These are phyloP conservation scores for Furcula furcula DNA, from an alignment of 2,888 invertebrate genomes.

Conservation along the genomic window DNA sequence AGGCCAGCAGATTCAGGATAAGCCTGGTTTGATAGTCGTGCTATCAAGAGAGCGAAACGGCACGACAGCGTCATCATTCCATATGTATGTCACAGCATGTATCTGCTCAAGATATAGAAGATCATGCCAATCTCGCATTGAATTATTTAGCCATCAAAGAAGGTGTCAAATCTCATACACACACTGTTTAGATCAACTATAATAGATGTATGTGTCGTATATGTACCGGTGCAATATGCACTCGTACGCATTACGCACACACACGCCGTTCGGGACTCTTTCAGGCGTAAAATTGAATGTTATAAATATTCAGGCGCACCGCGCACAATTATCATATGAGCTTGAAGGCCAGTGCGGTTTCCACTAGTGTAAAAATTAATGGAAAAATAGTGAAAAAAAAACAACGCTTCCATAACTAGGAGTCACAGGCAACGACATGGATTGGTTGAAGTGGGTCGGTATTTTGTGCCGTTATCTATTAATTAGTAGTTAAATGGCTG, in stretches of 20 bases:
- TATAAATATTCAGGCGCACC: conserved; percentile 74
- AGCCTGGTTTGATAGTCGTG: too few relatives aligned
- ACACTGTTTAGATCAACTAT: too few relatives aligned
- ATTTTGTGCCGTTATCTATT: conserved; percentile 33
- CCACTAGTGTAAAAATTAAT: conserved; percentile 45
- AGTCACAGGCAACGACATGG: conserved; percentile 62
- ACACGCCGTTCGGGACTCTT: conserved; percentile 41
- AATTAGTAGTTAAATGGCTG: conserved; percentile 19
- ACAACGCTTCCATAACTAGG: conserved; percentile 25
- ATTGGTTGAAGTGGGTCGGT: conserved; percentile 81
- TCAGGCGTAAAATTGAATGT: conserved; percentile 82
- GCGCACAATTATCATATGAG: conserved; percentile 73
- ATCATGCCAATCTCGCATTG: too few relatives aligned
- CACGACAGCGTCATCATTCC: too few relatives aligned
- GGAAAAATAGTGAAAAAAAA: too few relatives aligned
- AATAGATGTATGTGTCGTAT: too few relatives aligned
- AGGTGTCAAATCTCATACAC: too few relatives aligned
- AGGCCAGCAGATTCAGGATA: too few relatives aligned
- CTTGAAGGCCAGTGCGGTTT: conserved; percentile 65
- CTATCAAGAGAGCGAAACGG: too few relatives aligned
- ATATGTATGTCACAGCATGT: too few relatives aligned
- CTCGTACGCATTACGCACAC: conserved; percentile 33
- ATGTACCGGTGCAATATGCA: conserved; percentile 31
- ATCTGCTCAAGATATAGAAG: too few relatives aligned
- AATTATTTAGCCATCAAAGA: too few relatives aligned